phyloP scores from a whole-genome alignment of 2,888 invertebrate genomes.

The Drosophila longiperda region DNA sequence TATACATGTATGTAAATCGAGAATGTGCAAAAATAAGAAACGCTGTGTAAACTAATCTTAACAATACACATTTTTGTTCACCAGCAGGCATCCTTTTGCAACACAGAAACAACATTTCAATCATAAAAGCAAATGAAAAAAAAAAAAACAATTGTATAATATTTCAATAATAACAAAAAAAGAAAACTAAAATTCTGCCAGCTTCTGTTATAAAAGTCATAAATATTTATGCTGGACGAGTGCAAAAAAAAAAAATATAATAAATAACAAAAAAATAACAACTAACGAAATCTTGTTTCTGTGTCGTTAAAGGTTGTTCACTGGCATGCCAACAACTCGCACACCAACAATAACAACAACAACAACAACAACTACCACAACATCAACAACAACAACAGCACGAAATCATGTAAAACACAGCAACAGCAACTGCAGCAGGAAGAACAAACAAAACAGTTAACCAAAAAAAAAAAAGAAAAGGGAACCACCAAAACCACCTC shows the following conservation, averaged over 20 bases:
- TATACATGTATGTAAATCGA: slow-evolving; percentile 18
- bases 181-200: slow-evolving; percentile 7
- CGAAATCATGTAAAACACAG: slow-evolving; percentile 54
- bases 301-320: slow-evolving; percentile 87
- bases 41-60: slow-evolving; percentile 60
- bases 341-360: slow-evolving; percentile 68
- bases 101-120: slow-evolving; percentile 86
- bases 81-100: slow-evolving; percentile 84
- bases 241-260: slow-evolving; percentile 31
- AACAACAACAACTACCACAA: slow-evolving; percentile 41
- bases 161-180: slow-evolving; percentile 25
- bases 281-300: slow-evolving; percentile 86
- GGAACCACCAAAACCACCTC: slow-evolving; percentile 41
- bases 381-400: slow-evolving; percentile 44
- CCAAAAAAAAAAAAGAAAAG: slow-evolving; percentile 16
- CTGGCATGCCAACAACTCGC: slow-evolving; percentile 81
- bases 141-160: slow-evolving; percentile 41
- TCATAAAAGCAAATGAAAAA: slow-evolving; percentile 82
- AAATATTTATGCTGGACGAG: slow-evolving; percentile 32
- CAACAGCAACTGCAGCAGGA: slow-evolving; percentile 28
- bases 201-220: slow-evolving; percentile 12
- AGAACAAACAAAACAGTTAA: slow-evolving; percentile 35
- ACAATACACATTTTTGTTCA: slow-evolving; percentile 71
- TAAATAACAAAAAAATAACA: slow-evolving; percentile 48
- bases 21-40: slow-evolving; percentile 32